Conservation (phyloP, 2,888 invertebrate species). For the Habrosyne pyritoides region DNA sequence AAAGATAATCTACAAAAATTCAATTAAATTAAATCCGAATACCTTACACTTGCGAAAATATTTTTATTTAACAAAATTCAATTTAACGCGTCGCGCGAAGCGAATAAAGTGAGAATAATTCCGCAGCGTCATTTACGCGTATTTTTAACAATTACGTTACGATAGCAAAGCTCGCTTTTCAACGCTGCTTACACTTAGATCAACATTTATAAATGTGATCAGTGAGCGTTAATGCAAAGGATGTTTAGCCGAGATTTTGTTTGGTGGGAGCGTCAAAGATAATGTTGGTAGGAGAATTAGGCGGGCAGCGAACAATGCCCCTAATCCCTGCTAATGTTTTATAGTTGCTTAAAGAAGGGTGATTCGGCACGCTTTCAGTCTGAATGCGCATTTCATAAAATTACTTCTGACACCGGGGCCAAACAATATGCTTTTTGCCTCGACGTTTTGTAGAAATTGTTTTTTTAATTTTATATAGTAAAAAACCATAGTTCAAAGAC, state of each 20-base stretch:
- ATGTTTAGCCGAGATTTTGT: conserved; percentile 27
- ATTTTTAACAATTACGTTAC: conserved; percentile 22
- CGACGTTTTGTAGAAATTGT: no score
- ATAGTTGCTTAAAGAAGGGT: conserved; percentile 50
- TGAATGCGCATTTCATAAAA: conserved; percentile 51
- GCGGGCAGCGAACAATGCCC: conserved; percentile 39
- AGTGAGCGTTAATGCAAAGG: conserved; percentile 36
- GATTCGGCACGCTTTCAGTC: conserved; percentile 61
- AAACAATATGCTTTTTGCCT: no score
- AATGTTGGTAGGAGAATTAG: conserved; percentile 39
- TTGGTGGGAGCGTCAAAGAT: conserved; percentile 33
- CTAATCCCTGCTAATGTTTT: conserved; percentile 64
- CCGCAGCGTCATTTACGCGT: conserved; percentile 32
- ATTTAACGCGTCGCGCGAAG: conserved; percentile 51
- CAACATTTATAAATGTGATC: conserved; percentile 20
- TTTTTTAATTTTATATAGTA: no score
- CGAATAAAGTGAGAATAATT: conserved; percentile 23
- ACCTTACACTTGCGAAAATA: conserved; percentile 44
- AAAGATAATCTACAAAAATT: conserved; percentile 29
- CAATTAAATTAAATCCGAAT: conserved; percentile 34
- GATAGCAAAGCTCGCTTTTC: conserved; percentile 29
- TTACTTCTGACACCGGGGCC: conserved; percentile 22
- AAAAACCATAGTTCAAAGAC: no score
- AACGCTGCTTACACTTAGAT: conserved; percentile 35
- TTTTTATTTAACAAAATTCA: conserved; percentile 50